Percentiles rank a stretch among this genome's conserved stretches.
These are phyloP conservation scores for Apoda limacodes DNA, from an alignment of 2,888 invertebrate genomes.

Conservation along the genomic window DNA sequence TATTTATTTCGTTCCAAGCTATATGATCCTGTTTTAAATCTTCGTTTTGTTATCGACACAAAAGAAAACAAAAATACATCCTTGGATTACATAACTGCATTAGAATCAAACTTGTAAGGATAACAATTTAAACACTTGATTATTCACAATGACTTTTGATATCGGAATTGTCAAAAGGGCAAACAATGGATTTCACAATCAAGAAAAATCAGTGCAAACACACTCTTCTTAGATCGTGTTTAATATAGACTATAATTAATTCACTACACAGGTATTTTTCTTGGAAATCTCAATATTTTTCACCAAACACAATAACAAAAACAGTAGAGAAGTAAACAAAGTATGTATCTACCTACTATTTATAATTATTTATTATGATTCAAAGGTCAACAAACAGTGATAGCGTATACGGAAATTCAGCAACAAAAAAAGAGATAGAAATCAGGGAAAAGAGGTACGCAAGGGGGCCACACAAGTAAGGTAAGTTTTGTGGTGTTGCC, in stretches of 20 bases:
- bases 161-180: constrained; percentile 29
- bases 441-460: too few relatives aligned
- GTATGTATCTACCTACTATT: constrained; percentile 28
- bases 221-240: too few relatives aligned
- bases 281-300: constrained; percentile 27
- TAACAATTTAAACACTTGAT: constrained; percentile 32
- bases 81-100: constrained; percentile 49
- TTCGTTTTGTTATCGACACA: constrained; percentile 27
- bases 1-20: constrained; percentile 33
- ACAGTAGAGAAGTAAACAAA: constrained; percentile 67
- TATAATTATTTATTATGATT: constrained; percentile 54
- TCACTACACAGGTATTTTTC: background rate
- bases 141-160: constrained; percentile 63
- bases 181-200: constrained; percentile 8
- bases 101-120: constrained; percentile 23
- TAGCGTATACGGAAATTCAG: constrained; percentile 15
- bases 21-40: constrained; percentile 21
- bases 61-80: constrained; percentile 28
- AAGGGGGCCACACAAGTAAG: too few relatives aligned
- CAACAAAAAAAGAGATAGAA: constrained; percentile 29
- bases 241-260: too few relatives aligned
- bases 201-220: constrained; percentile 1
- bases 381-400: constrained; percentile 58
- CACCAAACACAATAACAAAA: constrained; percentile 56
- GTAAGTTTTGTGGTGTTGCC: too few relatives aligned